phyloP scores from a whole-genome alignment of 2,888 invertebrate genomes.

The Amphipyra tragopoginis region DNA sequence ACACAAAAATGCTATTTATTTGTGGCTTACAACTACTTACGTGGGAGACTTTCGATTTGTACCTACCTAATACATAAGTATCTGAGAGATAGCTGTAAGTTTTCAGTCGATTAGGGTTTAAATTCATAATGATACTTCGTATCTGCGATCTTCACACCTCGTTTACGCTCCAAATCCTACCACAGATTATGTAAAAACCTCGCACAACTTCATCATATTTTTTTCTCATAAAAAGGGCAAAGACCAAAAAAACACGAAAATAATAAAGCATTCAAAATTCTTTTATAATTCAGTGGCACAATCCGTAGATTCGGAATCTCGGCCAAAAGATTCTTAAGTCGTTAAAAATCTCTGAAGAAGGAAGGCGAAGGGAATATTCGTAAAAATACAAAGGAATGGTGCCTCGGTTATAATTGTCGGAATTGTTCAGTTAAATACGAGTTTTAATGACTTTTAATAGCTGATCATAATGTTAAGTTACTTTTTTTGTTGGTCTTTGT shows the following conservation, averaged over 20 bases:
- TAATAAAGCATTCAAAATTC: conserved; percentile 33
- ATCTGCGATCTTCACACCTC: conserved; percentile 8
- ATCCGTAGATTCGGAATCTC: conserved; percentile 47
- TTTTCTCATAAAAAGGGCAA: conserved; percentile 1
- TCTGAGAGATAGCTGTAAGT: too few species aligned
- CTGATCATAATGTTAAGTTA: conserved; percentile 64
- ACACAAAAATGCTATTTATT: too few species aligned
- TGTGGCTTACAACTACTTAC: too few species aligned
- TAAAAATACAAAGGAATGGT: conserved; percentile 40
- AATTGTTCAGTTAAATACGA: conserved; percentile 64
- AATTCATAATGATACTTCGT: too few species aligned
- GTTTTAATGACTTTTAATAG: conserved; percentile 68
- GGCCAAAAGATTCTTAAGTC: conserved; percentile 51
- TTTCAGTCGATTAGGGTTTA: too few species aligned
- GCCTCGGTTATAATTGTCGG: conserved; percentile 52
- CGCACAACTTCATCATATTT: conserved; percentile 1
- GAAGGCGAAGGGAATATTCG: conserved; percentile 20
- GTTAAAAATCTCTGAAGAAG: conserved; percentile 55
- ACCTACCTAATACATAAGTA: too few species aligned
- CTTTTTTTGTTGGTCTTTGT: conserved; percentile 44
- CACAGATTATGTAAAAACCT: conserved; percentile 5
- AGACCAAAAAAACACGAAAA: conserved; percentile 12
- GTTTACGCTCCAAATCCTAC: conserved; percentile 12
- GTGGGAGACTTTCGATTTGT: too few species aligned
- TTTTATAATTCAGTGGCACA: conserved; percentile 47